Evolutionary conservation across 92 coral and sea anemone species (phyloP), one percentile per base, ranked within the genome.

Genomic region (Palythoa grandiflora): DNA sequence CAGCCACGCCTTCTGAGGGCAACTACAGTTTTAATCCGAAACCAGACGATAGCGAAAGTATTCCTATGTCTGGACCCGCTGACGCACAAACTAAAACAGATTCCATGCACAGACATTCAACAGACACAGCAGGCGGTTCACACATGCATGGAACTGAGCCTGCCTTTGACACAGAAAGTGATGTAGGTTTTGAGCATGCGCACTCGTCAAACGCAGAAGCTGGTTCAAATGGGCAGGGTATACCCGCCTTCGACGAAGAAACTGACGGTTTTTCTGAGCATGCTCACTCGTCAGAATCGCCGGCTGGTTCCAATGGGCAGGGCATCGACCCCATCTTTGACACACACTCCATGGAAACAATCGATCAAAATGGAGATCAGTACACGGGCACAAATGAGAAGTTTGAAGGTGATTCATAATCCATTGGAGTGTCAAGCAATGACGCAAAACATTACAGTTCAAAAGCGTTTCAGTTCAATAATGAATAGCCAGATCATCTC

Each of bases 301-400:
- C 39, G 39, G 53, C 36, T 28, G 84, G 17, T n/a, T 35, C 57
- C 12, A 52, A 65, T 35, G 76, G 75, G 60, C 86, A 66, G 75
- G 75, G 86, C 10, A 81, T 81, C 50, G 86, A 81, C 73, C 75
- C 86, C 10, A 2, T 21, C 36, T 81, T 40, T 48, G 86, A 81
- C 14, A 36, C 75, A 20, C 86, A 65, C 19, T 21, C 86, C 12
- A 48, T 81, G 75, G 75, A 81, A 6, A 66, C 86, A 16, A 81
- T 47, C 54, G 86, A 81, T 47, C 75, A 21, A 48, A 28, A 28
- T 28, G 28, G 28, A 28, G 86, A 66, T 17, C 86, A 47, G 39
- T 51, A 39, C 12, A 12, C 59, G 20, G 86, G 39, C 65, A 81
- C 86, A 63, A 81, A 81, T n/a, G 86, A 81, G 63, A 81, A 81